phyloP scores from a whole-genome alignment of 1,140 invertebrate species.

The Drosophila neocordata region DNA sequence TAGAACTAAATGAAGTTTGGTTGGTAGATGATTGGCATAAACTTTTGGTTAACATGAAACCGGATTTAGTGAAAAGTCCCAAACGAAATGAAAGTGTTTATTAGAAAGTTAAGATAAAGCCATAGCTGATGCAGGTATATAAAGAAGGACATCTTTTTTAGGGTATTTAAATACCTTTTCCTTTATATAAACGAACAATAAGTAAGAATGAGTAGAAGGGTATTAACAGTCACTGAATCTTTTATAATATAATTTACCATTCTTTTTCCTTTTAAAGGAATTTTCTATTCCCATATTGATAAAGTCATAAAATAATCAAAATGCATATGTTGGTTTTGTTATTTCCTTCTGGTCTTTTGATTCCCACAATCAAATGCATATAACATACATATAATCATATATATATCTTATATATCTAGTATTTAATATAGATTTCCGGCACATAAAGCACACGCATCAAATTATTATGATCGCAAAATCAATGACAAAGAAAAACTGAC shows the following conservation, averaged over 20 bases:
- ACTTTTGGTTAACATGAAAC: slow-evolving; percentile 2
- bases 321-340: neutral
- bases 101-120: neutral
- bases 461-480: slow-evolving; percentile 78
- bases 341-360: slow-evolving; percentile 3
- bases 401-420: neutral
- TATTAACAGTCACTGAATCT: neutral
- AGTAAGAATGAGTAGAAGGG: too few relatives aligned
- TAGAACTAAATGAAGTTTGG: neutral
- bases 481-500: slow-evolving; percentile 76
- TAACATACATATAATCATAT: neutral
- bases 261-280: neutral
- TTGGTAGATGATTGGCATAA: neutral
- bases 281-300: neutral
- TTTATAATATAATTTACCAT: neutral
- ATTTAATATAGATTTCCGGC: slow-evolving; percentile 45
- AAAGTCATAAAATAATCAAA: neutral
- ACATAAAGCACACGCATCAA: slow-evolving; percentile 69
- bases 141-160: neutral
- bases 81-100: slow-evolving; percentile 6
- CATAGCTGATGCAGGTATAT: neutral
- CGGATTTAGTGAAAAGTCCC: neutral
- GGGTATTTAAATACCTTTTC: neutral
- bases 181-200: too few relatives aligned
- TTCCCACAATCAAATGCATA: neutral